phyloP scores from a whole-genome alignment of 1,140 invertebrate genomes.

The Papilio polyxenes region DNA sequence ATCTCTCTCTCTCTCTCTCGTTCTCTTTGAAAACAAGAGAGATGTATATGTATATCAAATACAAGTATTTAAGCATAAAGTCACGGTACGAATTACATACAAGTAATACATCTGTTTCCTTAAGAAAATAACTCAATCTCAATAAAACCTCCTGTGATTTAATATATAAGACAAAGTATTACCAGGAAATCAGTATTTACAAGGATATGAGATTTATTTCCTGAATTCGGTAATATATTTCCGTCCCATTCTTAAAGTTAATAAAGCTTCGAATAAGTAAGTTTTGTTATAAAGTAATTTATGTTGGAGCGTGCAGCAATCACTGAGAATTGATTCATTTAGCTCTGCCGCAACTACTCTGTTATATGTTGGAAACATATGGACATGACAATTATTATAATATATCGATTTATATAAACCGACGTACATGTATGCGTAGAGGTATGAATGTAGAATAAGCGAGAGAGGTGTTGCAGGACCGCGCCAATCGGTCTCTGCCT shows the following conservation, averaged over 20 bases:
- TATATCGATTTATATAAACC: too few relatives aligned
- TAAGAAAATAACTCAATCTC: not conserved
- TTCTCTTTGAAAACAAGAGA: not conserved
- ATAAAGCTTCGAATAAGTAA: conserved; percentile 42
- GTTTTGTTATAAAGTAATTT: conserved; percentile 36
- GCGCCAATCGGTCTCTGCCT: too few relatives aligned
- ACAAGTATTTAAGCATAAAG: too few relatives aligned
- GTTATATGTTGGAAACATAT: conserved; percentile 31
- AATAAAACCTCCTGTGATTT: not conserved
- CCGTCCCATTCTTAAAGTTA: not conserved
- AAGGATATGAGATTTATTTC: not conserved
- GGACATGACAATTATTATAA: conserved; percentile 37
- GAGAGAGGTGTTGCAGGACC: too few relatives aligned
- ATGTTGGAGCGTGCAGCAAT: conserved; percentile 44
- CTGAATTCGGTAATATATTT: conserved; percentile 6
- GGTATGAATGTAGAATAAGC: too few relatives aligned
- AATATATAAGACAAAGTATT: not conserved
- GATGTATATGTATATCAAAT: too few relatives aligned
- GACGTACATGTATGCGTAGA: too few relatives aligned
- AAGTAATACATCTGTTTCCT: not conserved
- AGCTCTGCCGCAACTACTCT: conserved; percentile 40
- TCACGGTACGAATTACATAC: too few relatives aligned
- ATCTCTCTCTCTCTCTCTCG: not conserved
- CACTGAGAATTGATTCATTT: conserved; percentile 57
- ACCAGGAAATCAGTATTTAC: not conserved